Evolutionary conservation across 2,888 invertebrate genomes (phyloP).

Genomic region (Acrobasis suavella): DNA sequence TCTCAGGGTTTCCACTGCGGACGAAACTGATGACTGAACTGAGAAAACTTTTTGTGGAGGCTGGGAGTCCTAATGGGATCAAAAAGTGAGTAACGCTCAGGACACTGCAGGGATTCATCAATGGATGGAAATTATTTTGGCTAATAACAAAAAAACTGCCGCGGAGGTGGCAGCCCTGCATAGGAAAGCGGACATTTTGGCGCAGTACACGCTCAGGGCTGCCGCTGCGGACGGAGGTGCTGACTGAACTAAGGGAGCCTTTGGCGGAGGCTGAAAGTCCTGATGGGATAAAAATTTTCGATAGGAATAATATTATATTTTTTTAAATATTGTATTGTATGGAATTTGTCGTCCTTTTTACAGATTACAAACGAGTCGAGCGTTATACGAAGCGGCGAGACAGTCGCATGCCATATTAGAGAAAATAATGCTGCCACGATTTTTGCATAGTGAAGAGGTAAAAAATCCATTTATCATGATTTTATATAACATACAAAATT

Average conservation of each 20-base stretch:
- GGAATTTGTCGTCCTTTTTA: slow-evolving; percentile 18
- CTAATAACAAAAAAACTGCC: too few species aligned
- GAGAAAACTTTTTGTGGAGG: slow-evolving; percentile 64
- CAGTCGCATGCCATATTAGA: slow-evolving; percentile 89
- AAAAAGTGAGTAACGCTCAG: slow-evolving; percentile 41
- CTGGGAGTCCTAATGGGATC: slow-evolving; percentile 72
- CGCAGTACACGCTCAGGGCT: slow-evolving; percentile 80
- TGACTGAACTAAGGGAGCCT: slow-evolving; percentile 34
- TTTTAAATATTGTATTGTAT: neutral
- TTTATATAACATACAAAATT: too few species aligned
- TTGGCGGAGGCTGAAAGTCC: slow-evolving; percentile 76
- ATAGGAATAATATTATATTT: slow-evolving; percentile 6
- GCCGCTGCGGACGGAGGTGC: slow-evolving; percentile 79
- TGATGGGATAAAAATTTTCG: slow-evolving; percentile 74
- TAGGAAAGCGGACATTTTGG: slow-evolving; percentile 85
- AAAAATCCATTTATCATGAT: neutral
- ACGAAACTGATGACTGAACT: slow-evolving; percentile 66
- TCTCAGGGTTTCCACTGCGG: slow-evolving; percentile 84
- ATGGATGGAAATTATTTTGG: too few species aligned
- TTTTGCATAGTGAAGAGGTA: slow-evolving; percentile 92
- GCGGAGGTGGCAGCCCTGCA: slow-evolving; percentile 84
- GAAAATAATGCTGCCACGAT: slow-evolving; percentile 87
- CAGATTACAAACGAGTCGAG: slow-evolving; percentile 88
- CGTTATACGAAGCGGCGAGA: slow-evolving; percentile 90
- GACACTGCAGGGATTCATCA: too few species aligned